Conservation (phyloP, 1,140 invertebrate genomes). For the Drosophila arizonae region DNA sequence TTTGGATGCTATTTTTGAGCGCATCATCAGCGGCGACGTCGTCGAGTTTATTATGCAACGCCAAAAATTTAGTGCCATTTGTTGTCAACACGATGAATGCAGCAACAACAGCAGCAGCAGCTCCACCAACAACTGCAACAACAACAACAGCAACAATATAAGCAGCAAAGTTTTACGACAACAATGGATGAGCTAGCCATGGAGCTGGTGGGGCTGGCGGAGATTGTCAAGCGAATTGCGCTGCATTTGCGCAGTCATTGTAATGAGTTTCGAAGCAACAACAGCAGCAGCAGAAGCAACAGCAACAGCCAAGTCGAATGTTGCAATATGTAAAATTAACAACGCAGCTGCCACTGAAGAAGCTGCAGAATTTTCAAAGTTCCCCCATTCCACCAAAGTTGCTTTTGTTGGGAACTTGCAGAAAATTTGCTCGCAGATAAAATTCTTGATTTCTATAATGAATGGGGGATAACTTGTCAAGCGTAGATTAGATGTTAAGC, state of each 20-base stretch:
- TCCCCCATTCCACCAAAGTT: slow-evolving; percentile 23
- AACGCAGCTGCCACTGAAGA: slow-evolving; percentile 32
- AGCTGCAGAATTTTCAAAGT: slow-evolving; percentile 28
- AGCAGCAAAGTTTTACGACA: slow-evolving; percentile 52
- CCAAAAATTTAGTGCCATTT: slow-evolving; percentile 76
- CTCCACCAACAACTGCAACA: no score
- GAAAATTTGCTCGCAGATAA: slow-evolving; percentile 32
- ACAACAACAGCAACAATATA: slow-evolving; percentile 15
- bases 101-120: slow-evolving; percentile 42
- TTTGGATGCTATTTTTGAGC: slow-evolving; percentile 38
- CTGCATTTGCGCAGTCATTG: slow-evolving; percentile 75
- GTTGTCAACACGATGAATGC: slow-evolving; percentile 75
- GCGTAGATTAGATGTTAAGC: not conserved
- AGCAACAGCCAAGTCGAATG: slow-evolving; percentile 51
- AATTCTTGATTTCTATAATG: not conserved
- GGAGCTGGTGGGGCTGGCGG: not conserved
- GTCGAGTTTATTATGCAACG: slow-evolving; percentile 76
- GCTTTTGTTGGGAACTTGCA: slow-evolving; percentile 13
- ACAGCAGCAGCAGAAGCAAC: slow-evolving; percentile 28
- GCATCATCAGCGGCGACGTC: slow-evolving; percentile 55
- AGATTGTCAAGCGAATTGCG: slow-evolving; percentile 47
- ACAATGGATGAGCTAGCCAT: slow-evolving; percentile 29
- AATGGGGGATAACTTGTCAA: no score
- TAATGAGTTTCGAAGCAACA: slow-evolving; percentile 65
- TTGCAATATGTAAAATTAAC: slow-evolving; percentile 76